phyloP scores from a whole-genome alignment of 2,797 vertebrate species.

The Sebastes hubbsi region DNA sequence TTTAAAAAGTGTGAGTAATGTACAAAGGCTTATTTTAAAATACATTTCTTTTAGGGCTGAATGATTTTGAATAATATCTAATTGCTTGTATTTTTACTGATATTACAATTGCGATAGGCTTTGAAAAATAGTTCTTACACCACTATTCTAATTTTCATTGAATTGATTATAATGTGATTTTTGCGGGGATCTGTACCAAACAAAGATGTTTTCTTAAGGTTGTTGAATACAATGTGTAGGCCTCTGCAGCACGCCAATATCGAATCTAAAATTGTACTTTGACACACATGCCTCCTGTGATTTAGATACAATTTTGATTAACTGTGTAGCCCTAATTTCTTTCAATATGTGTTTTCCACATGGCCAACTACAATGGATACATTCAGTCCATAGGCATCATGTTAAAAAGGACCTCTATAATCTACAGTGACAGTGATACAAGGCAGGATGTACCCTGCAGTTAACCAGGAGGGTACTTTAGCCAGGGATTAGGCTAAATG shows the following conservation, averaged over 20 bases:
- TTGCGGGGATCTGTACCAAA: too few relatives aligned
- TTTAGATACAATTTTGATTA: too few relatives aligned
- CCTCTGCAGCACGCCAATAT: too few relatives aligned
- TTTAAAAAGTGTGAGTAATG: background rate
- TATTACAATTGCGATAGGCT: accelerated
- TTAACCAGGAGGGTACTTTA: slow-evolving; percentile 26
- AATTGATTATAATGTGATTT: too few relatives aligned
- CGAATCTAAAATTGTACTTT: too few relatives aligned
- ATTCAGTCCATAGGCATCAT: background rate
- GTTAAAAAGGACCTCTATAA: slow-evolving; percentile 6
- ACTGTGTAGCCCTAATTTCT: background rate
- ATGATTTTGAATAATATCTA: accelerated
- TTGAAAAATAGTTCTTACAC: too few relatives aligned
- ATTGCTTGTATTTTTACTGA: too few relatives aligned
- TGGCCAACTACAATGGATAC: background rate
- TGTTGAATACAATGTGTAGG: too few relatives aligned
- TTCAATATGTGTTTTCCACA: background rate
- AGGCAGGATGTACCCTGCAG: background rate
- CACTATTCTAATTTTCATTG: too few relatives aligned
- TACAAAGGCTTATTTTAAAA: background rate
- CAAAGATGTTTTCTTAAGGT: too few relatives aligned
- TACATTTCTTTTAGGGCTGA: background rate
- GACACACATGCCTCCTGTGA: too few relatives aligned
- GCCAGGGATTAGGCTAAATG: slow-evolving; percentile 62
- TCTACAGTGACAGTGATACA: slow-evolving; percentile 2